These are phyloP conservation scores for Cepaea nemoralis DNA, from an alignment of 1,140 invertebrate genomes.

Conservation along the genomic window DNA sequence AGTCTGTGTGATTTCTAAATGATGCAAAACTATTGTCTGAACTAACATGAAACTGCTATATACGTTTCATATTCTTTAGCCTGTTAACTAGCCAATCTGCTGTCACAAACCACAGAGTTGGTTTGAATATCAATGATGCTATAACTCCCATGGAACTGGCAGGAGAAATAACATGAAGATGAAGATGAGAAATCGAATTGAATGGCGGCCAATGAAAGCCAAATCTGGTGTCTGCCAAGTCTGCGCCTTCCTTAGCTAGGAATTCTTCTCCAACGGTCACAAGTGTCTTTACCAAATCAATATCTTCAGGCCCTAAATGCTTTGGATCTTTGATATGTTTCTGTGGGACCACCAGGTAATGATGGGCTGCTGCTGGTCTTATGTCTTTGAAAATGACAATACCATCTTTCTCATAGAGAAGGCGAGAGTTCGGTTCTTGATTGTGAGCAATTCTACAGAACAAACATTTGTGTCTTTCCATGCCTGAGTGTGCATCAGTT, in stretches of 20 bases:
- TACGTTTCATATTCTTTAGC: constrained; percentile 33
- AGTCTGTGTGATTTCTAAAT: no score
- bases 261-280: constrained; percentile 75
- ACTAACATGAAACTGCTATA: no score
- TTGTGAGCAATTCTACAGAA: constrained; percentile 53
- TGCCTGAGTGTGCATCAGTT: neutral
- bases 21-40: no score
- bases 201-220: constrained; percentile 95
- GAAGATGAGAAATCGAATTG: constrained; percentile 85
- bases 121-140: constrained; percentile 80
- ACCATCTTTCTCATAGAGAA: constrained; percentile 77
- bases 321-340: constrained; percentile 83
- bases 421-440: constrained; percentile 41
- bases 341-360: constrained; percentile 85
- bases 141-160: constrained; percentile 82
- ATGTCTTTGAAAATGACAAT: constrained; percentile 87
- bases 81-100: constrained; percentile 72
- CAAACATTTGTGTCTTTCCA: constrained; percentile 45
- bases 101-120: constrained; percentile 87
- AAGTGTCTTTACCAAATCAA: constrained; percentile 79
- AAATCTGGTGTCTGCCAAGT: constrained; percentile 68
- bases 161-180: constrained; percentile 89
- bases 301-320: constrained; percentile 77
- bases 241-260: constrained; percentile 72
- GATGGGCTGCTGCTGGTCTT: constrained; percentile 83